Evolutionary conservation across 2,888 invertebrate genomes (phyloP), one percentile per base, ranked within the genome.

Genomic region (Adelphocoris suturalis): DNA sequence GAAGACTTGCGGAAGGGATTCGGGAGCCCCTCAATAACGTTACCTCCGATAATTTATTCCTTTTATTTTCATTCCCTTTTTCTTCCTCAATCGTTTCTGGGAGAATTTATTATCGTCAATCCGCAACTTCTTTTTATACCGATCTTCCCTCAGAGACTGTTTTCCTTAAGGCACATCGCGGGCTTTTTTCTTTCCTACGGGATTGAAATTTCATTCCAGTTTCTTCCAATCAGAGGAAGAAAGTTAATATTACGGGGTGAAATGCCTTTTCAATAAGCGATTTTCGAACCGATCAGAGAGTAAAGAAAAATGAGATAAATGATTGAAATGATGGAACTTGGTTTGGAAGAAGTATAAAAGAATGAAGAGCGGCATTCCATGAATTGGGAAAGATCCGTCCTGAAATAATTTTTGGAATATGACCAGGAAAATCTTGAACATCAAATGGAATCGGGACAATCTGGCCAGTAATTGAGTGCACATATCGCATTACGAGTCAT

Each of bases 1-100:
- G 68, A 68, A 68, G 68, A 68, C 68, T 68, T 23, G 23, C 23
- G 23, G 68, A 68, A 23, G 68, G 68, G 68, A 68, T 68, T 68
- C 68, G 68, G 68, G 23, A 23, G 11, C 19, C 23, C 68, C 68
- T 68, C 68, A 68, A 68, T 68, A 68, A 68, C 68, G 68, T 23
- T 68, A 23, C 23, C 68, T 68, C 27, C 23, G 68, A 68, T 23
- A 68, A 68, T 68, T 68, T 68, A 68, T 68, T 68, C 68, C 23
- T 68, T 68, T 68, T 68, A 68, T 68, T 68, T 68, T 68, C 37
- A 37, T 37, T 37, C 37, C 37, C 7, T 37, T 37, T 23, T 52
- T 68, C 68, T 19, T 68, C 19, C 23, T 23, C 68, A 68, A 23
- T 68, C 68, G 68, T 68, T 23, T 68, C 68, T 68, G 0, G 68